These are phyloP conservation scores for Alaudala cheleensis DNA, from an alignment of 2,113 vertebrate genomes.

Conservation along the genomic window DNA sequence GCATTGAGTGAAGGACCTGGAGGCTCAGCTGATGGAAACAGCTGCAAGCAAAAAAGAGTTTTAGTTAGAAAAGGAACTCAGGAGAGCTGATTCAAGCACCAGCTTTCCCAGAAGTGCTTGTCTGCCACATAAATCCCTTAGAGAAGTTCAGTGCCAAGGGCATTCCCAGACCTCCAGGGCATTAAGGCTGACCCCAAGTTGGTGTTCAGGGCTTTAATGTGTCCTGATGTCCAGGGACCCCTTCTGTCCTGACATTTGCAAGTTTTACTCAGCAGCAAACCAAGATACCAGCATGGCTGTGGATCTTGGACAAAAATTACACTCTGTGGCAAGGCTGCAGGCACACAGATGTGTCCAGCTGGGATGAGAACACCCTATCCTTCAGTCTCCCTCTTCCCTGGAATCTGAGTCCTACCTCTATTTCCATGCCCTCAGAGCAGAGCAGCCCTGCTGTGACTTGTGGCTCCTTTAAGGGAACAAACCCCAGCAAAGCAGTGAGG, in stretches of 20 bases:
- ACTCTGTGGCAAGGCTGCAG: background rate
- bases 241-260: background rate
- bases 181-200: background rate
- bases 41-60: conserved; percentile 60
- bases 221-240: background rate
- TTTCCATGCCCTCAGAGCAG: background rate
- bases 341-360: background rate
- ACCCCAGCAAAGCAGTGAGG: background rate
- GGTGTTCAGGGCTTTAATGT: background rate
- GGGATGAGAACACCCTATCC: background rate
- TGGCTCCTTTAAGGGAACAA: background rate
- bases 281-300: background rate
- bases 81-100: background rate
- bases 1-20: conserved; percentile 80
- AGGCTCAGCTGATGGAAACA: conserved; percentile 83
- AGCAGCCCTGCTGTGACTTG: background rate
- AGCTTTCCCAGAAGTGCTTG: background rate
- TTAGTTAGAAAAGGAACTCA: background rate
- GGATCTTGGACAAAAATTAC: background rate
- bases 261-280: background rate
- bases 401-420: background rate
- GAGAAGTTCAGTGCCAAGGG: background rate
- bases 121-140: background rate
- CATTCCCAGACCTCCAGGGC: background rate
- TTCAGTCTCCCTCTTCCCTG: background rate